Percentiles rank a stretch among this genome's conserved stretches.
Evolutionary conservation across 2,888 invertebrate species (phyloP).

Genomic region (Heliconius ethilla): DNA sequence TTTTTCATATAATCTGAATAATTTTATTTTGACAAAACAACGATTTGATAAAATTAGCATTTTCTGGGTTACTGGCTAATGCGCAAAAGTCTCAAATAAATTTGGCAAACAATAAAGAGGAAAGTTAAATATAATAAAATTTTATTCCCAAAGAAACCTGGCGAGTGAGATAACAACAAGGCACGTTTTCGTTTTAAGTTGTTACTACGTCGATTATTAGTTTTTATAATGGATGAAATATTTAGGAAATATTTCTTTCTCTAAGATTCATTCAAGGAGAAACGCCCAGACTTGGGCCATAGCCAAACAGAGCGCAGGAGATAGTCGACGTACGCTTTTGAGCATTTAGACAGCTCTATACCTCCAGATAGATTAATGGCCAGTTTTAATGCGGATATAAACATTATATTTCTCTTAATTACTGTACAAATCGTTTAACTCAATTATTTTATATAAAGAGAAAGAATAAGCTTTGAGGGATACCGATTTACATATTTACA

Average conservation of each 20-base stretch:
- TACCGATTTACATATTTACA: neutral
- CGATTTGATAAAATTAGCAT: conserved; percentile 25
- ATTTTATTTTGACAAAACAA: conserved; percentile 12
- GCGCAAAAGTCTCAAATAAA: conserved; percentile 63
- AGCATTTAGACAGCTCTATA: conserved; percentile 41
- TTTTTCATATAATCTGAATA: conserved; percentile 10
- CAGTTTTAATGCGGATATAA: conserved; percentile 19
- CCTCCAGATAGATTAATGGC: conserved; percentile 35
- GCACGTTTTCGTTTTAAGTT: conserved; percentile 4
- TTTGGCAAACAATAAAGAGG: conserved; percentile 61
- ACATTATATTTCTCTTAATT: conserved; percentile 22
- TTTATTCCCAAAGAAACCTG: conserved; percentile 9
- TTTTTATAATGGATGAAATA: conserved; percentile 47
- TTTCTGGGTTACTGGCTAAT: conserved; percentile 46
- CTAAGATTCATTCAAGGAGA: conserved; percentile 58
- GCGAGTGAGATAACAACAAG: conserved; percentile 18
- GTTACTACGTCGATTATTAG: conserved; percentile 28
- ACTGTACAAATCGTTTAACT: neutral
- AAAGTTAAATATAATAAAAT: conserved; percentile 15
- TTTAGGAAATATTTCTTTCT: conserved; percentile 56
- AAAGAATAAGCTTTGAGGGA: neutral
- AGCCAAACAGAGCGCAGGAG: conserved; percentile 62
- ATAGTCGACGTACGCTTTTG: conserved; percentile 32
- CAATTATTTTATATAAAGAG: neutral
- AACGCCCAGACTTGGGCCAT: conserved; percentile 61